A percentile compares a stretch with the other conserved stretches of the same genome.
phyloP scores from a whole-genome alignment of 1,140 invertebrate species.

The Meloidogyne chitwoodi region DNA sequence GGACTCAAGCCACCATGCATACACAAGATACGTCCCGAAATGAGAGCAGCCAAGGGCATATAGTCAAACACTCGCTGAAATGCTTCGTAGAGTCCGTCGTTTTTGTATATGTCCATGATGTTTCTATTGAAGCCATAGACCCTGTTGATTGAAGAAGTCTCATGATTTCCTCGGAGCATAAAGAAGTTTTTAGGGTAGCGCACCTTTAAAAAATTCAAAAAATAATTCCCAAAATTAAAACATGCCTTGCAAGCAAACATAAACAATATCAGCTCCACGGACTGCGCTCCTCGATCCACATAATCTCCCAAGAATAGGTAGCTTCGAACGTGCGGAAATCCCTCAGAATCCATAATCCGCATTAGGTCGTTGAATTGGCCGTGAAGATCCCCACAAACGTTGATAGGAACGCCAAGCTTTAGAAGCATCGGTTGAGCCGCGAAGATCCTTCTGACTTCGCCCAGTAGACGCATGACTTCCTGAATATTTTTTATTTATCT shows the following conservation, averaged over 20 bases:
- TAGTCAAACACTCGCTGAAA: neutral
- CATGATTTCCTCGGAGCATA: conserved; percentile 69
- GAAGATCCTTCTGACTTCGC: neutral
- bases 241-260: conserved; percentile 22
- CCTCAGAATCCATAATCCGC: conserved; percentile 54
- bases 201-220: neutral
- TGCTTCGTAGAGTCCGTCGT: neutral
- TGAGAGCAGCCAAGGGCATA: neutral
- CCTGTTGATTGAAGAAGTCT: conserved; percentile 68
- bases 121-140: neutral
- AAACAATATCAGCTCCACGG: conserved; percentile 21
- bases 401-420: conserved; percentile 59
- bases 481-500: neutral
- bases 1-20: neutral
- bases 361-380: conserved; percentile 65
- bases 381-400: conserved; percentile 64
- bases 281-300: conserved; percentile 32
- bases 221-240: neutral
- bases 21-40: neutral
- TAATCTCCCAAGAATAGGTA: conserved; percentile 17
- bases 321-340: neutral
- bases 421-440: conserved; percentile 28
- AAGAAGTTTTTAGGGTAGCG: conserved; percentile 55
- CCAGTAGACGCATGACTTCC: neutral
- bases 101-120: neutral